Percentiles rank a stretch among this genome's conserved stretches.
phyloP scores from a whole-genome alignment of 1,140 invertebrate species.

The Nymphalis io region DNA sequence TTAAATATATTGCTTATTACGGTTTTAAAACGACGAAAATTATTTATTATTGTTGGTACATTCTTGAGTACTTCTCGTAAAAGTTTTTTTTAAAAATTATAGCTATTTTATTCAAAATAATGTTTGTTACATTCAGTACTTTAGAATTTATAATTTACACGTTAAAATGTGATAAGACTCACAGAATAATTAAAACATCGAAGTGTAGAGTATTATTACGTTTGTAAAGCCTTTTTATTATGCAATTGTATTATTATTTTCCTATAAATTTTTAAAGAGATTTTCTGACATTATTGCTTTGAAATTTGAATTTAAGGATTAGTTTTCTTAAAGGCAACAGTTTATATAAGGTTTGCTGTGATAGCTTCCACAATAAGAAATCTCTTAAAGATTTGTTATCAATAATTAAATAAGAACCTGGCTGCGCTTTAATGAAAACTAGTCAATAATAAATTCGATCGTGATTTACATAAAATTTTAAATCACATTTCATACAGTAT shows the following conservation, averaged over 20 bases:
- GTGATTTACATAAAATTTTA: slow-evolving; percentile 47
- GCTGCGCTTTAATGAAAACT: slow-evolving; percentile 55
- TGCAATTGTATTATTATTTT: slow-evolving; percentile 46
- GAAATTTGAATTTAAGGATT: slow-evolving; percentile 49
- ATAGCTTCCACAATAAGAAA: background rate
- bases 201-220: slow-evolving; percentile 41
- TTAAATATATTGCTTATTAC: slow-evolving; percentile 31
- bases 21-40: slow-evolving; percentile 26
- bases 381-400: slow-evolving; percentile 1
- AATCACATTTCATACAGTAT: slow-evolving; percentile 70
- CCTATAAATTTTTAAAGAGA: slow-evolving; percentile 38
- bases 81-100: slow-evolving; percentile 33
- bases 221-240: slow-evolving; percentile 51
- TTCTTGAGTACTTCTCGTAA: slow-evolving; percentile 24
- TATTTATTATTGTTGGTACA: slow-evolving; percentile 24
- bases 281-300: slow-evolving; percentile 44
- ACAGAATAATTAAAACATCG: slow-evolving; percentile 41
- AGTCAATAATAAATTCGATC: slow-evolving; percentile 49
- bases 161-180: slow-evolving; percentile 48
- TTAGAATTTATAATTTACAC: slow-evolving; percentile 41
- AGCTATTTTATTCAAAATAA: slow-evolving; percentile 42
- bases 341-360: slow-evolving; percentile 8
- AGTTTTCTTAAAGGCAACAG: slow-evolving; percentile 54
- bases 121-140: slow-evolving; percentile 48
- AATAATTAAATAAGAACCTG: slow-evolving; percentile 23